A percentile compares a stretch with the other conserved stretches of the same genome.
These are phyloP conservation scores for Plagodis pulveraria DNA, from an alignment of 2,888 invertebrate genomes.

Conservation along the genomic window DNA sequence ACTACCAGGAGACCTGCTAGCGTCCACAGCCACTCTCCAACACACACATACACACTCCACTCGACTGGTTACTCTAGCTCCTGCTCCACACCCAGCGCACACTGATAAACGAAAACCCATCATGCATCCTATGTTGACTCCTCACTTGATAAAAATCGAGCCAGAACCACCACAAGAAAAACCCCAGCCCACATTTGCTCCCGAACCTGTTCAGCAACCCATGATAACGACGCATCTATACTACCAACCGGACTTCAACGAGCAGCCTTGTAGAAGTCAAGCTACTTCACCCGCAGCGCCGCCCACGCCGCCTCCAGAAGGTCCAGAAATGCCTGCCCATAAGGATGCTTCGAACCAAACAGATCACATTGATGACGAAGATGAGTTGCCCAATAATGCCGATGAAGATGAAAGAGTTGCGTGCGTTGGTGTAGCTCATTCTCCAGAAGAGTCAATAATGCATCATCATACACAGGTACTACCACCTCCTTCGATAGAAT, in stretches of 20 bases:
- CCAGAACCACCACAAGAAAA: conserved; percentile 85
- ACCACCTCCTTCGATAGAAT: conserved; percentile 62
- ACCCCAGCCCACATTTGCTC: conserved; percentile 68
- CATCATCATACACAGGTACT: conserved; percentile 46
- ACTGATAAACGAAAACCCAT: conserved; percentile 76
- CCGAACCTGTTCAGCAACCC: conserved; percentile 81
- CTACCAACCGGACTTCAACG: conserved; percentile 80
- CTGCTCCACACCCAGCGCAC: conserved; percentile 68
- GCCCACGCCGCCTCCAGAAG: conserved; percentile 79
- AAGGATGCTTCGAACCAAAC: conserved; percentile 94
- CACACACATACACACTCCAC: conserved; percentile 89
- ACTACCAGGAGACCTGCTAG: conserved; percentile 87
- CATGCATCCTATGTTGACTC: conserved; percentile 76
- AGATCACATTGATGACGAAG: conserved; percentile 90
- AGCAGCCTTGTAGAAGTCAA: conserved; percentile 81
- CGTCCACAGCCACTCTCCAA: conserved; percentile 87
- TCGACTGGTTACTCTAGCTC: conserved; percentile 87
- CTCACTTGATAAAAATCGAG: conserved; percentile 89
- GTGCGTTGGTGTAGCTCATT: conserved; percentile 78
- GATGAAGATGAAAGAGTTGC: conserved; percentile 78
- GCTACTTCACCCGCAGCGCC: conserved; percentile 87
- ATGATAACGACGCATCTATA: conserved; percentile 84
- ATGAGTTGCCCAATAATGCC: conserved; percentile 81
- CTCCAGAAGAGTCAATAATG: conserved; percentile 63
- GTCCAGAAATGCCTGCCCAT: conserved; percentile 87